phyloP scores from a whole-genome alignment of 2,797 vertebrate genomes.

The Tenualosa ilisha region DNA sequence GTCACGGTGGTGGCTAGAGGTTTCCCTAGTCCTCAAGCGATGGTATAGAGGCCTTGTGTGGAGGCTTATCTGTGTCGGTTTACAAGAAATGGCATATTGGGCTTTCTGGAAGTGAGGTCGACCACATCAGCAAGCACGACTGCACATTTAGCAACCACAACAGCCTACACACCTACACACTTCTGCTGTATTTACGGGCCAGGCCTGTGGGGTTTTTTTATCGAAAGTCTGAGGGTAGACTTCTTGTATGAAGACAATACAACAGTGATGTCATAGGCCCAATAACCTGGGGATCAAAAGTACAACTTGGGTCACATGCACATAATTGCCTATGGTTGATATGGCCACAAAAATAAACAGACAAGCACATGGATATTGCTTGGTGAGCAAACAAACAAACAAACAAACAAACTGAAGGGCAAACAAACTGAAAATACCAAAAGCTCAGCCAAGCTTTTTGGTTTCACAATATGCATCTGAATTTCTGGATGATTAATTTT shows the following conservation, averaged over 20 bases:
- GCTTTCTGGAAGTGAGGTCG: constrained; percentile 13
- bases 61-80: background rate
- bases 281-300: background rate
- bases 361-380: background rate
- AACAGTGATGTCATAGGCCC: background rate
- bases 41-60: background rate
- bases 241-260: background rate
- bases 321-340: background rate
- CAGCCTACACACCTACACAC: constrained; percentile 1
- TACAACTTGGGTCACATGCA: background rate
- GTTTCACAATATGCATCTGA: constrained; percentile 2
- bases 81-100: background rate
- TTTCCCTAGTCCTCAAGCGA: background rate
- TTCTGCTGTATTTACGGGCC: constrained; percentile 19
- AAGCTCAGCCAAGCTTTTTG: background rate
- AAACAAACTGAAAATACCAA: background rate
- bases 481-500: constrained; percentile 22
- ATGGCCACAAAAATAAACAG: background rate
- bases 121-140: constrained; percentile 8
- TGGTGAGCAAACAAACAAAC: background rate
- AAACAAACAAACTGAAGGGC: no score
- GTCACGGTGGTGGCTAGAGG: background rate
- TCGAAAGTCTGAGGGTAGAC: background rate
- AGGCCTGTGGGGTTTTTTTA: background rate
- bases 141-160: background rate